A percentile compares a stretch with the other conserved stretches of the same genome.
Evolutionary conservation across 2,113 vertebrate genomes (phyloP).

Genomic region (Podarcis raffonei): DNA sequence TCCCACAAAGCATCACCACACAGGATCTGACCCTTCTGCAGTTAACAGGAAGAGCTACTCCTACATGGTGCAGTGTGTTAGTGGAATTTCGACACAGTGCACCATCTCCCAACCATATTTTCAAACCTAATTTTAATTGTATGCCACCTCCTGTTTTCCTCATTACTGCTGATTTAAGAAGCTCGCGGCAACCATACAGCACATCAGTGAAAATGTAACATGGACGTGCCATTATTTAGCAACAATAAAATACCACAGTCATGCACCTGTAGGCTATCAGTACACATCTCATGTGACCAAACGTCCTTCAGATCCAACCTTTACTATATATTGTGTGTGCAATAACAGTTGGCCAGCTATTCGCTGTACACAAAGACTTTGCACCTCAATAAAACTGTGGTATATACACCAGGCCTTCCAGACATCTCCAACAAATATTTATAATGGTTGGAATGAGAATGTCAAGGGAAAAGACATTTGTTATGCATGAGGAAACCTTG

Average conservation of each 20-base stretch:
- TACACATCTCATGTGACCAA: conserved; percentile 26
- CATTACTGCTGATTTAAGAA: neutral
- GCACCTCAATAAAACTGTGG: neutral
- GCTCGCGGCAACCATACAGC: neutral
- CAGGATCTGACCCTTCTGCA: too few species aligned
- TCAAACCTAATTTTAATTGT: too few species aligned
- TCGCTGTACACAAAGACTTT: neutral
- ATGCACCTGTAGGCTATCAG: conserved; percentile 32
- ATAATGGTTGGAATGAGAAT: neutral
- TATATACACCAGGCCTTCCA: neutral
- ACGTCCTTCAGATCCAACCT: conserved; percentile 10
- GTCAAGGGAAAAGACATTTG: neutral
- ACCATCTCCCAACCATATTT: too few species aligned
- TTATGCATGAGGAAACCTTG: neutral
- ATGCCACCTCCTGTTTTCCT: neutral
- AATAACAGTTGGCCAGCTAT: conserved; percentile 23
- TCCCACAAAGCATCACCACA: too few species aligned
- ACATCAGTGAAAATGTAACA: conserved; percentile 8
- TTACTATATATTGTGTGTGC: neutral
- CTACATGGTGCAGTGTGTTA: too few species aligned
- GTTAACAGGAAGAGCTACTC: too few species aligned
- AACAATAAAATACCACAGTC: conserved; percentile 31
- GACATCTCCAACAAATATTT: neutral
- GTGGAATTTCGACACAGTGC: too few species aligned
- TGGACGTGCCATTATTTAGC: neutral